Evolutionary conservation across 1,140 invertebrate genomes (phyloP).

Genomic region (Pseudomyrmex gracilis): DNA sequence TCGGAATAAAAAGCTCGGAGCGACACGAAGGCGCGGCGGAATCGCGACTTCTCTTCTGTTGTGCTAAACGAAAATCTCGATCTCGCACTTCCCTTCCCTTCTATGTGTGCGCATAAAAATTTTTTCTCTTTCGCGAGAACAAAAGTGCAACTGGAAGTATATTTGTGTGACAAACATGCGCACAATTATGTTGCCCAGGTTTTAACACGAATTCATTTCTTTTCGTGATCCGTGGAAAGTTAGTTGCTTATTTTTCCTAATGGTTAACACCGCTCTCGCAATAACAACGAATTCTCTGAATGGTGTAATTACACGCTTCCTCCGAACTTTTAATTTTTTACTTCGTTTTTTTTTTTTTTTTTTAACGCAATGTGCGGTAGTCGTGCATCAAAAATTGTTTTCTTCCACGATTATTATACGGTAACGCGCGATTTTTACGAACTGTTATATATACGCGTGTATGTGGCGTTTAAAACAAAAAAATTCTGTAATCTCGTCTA

Average conservation of each 20-base stretch:
- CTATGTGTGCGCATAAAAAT: too few relatives aligned
- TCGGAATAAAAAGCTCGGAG: conserved; percentile 10
- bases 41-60: conserved; percentile 9
- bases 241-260: not conserved
- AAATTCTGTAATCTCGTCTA: conserved; percentile 12
- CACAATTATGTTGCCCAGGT: conserved; percentile 8
- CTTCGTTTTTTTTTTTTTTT: not conserved
- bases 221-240: not conserved
- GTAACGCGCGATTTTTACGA: not conserved
- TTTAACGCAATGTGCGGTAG: too few relatives aligned
- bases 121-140: not conserved
- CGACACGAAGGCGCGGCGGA: conserved; percentile 31
- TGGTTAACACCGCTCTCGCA: not conserved
- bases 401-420: conserved; percentile 19
- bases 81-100: not conserved
- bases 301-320: not conserved
- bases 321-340: not conserved
- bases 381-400: not conserved
- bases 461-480: too few relatives aligned
- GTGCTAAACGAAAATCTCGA: conserved; percentile 11
- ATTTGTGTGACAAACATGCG: not conserved
- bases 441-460: too few relatives aligned
- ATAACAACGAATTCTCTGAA: not conserved
- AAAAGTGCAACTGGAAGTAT: not conserved
- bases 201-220: not conserved